Evolutionary conservation across 2,888 invertebrate species (phyloP).

Genomic region (Saturnia japonica): DNA sequence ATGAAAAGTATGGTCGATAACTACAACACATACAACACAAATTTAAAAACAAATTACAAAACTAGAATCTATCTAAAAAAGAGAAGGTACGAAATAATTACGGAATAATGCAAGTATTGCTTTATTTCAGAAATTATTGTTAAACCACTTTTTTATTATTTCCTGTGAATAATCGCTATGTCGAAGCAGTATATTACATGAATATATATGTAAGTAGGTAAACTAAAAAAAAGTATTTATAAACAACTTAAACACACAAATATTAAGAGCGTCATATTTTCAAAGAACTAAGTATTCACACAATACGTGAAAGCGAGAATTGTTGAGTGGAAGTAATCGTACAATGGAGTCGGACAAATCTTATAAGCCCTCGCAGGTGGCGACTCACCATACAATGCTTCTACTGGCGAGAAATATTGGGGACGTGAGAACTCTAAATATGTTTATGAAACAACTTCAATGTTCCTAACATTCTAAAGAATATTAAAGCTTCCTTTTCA

Average conservation of each 20-base stretch:
- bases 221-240: slow-evolving; percentile 28
- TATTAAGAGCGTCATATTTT: slow-evolving; percentile 41
- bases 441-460: slow-evolving; percentile 37
- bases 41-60: too few relatives aligned
- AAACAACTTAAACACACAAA: slow-evolving; percentile 37
- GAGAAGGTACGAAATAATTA: too few relatives aligned
- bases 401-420: slow-evolving; percentile 48
- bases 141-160: neutral
- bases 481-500: slow-evolving; percentile 17
- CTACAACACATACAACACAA: neutral
- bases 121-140: neutral
- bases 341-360: slow-evolving; percentile 53
- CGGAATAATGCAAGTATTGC: too few relatives aligned
- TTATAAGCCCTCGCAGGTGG: slow-evolving; percentile 68
- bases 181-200: neutral
- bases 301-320: slow-evolving; percentile 53
- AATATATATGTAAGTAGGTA: neutral
- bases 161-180: neutral
- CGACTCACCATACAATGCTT: slow-evolving; percentile 55
- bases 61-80: too few relatives aligned
- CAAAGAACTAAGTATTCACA: slow-evolving; percentile 44
- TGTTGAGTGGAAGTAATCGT: slow-evolving; percentile 45
- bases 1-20: neutral
- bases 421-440: slow-evolving; percentile 47
- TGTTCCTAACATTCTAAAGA: slow-evolving; percentile 29